Percentiles rank a stretch among this genome's conserved stretches.
phyloP scores from a whole-genome alignment of 2,797 vertebrate genomes.

The Mus minutoides region DNA sequence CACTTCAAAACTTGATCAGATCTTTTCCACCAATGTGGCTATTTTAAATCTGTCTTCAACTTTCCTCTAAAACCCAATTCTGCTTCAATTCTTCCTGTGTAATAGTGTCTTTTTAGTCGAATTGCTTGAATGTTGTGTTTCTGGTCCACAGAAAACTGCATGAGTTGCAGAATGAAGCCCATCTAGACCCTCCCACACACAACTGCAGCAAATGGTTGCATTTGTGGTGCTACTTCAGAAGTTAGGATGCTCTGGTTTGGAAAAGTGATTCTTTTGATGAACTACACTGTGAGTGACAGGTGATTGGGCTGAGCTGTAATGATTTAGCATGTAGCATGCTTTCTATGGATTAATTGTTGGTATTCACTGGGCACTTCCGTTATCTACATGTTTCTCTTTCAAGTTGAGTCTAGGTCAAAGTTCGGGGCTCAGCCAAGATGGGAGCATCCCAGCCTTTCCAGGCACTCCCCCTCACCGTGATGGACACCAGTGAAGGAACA shows the following conservation, averaged over 20 bases:
- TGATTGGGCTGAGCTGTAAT: neutral
- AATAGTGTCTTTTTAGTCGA: constrained; percentile 58
- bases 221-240: constrained; percentile 18
- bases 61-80: constrained; percentile 32
- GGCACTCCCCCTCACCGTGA: neutral
- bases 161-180: constrained; percentile 44
- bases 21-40: neutral
- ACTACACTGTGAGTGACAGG: neutral
- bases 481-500: neutral
- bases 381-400: constrained; percentile 24
- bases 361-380: neutral
- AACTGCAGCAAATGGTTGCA: constrained; percentile 28
- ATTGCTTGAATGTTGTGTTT: constrained; percentile 18
- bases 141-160: constrained; percentile 48
- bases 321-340: neutral
- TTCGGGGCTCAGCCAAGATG: neutral
- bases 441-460: neutral
- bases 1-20: neutral
- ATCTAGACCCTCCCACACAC: constrained; percentile 14
- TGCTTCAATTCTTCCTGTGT: constrained; percentile 30
- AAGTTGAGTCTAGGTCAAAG: neutral
- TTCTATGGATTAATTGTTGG: neutral
- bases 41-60: constrained; percentile 57
- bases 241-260: constrained; percentile 41
- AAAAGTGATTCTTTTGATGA: constrained; percentile 41